Conservation (phyloP, 2,113 vertebrate species). For the Cricetomys ansorgei region DNA sequence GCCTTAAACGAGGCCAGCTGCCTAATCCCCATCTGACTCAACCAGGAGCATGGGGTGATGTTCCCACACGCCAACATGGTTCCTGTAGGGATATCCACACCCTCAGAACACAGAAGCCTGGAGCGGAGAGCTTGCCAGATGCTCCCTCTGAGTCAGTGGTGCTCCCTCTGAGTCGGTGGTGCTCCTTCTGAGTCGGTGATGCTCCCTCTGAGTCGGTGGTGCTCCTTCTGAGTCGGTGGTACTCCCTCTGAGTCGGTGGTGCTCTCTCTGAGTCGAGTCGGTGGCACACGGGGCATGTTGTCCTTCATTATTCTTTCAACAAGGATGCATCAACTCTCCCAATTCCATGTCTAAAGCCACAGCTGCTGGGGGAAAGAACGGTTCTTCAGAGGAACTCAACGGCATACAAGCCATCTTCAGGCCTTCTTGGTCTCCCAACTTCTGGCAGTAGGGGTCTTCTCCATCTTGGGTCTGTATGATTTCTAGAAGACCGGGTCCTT, state of each 20-base stretch:
- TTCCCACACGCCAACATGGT: neutral
- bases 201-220: neutral
- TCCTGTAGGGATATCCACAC: neutral
- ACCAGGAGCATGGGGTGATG: neutral
- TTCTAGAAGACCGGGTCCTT: neutral
- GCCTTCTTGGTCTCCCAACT: neutral
- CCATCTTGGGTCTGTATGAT: neutral
- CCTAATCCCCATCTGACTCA: neutral
- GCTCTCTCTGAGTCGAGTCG: neutral
- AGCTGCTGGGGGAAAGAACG: neutral
- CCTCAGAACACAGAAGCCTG: neutral
- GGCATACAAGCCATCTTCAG: neutral
- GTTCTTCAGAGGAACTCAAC: rapidly evolving
- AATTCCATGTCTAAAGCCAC: rapidly evolving
- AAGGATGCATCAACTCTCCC: rapidly evolving
- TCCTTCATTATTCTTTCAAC: neutral
- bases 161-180: neutral
- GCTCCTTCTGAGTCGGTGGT: neutral
- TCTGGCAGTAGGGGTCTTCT: neutral
- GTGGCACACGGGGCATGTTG: neutral
- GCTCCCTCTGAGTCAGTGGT: neutral
- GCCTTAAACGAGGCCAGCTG: neutral
- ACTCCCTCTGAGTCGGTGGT: neutral
- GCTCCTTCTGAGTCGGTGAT: neutral
- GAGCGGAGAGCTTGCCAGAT: neutral